These are phyloP conservation scores for Ceratina calcarata DNA, from an alignment of 1,140 invertebrate genomes.

Conservation along the genomic window DNA sequence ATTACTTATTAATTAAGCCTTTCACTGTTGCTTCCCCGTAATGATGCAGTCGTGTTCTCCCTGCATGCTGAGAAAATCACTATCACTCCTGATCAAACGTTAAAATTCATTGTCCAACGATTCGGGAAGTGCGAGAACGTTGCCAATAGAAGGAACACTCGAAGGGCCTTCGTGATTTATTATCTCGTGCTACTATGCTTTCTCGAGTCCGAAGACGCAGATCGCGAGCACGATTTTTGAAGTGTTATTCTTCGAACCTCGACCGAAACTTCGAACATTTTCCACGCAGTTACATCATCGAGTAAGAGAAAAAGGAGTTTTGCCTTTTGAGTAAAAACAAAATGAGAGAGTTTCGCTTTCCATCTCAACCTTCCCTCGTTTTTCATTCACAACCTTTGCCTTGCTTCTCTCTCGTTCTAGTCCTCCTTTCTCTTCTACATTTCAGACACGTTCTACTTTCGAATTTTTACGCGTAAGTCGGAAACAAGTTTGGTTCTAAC, in stretches of 20 bases:
- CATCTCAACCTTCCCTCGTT: background rate
- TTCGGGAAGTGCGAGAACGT: background rate
- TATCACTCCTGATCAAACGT: background rate
- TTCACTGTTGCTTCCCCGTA: background rate
- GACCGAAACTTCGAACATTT: background rate
- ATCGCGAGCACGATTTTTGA: slow-evolving; percentile 41
- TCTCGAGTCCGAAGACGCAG: slow-evolving; percentile 47
- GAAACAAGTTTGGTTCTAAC: background rate
- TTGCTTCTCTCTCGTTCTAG: background rate
- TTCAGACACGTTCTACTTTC: background rate
- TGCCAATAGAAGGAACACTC: background rate
- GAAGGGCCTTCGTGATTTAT: background rate
- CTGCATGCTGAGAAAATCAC: too few relatives aligned
- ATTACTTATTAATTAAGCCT: background rate
- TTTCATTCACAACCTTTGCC: background rate
- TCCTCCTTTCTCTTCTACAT: too few relatives aligned
- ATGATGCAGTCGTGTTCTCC: too few relatives aligned
- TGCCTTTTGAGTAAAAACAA: background rate
- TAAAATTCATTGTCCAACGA: background rate
- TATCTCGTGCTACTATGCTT: slow-evolving; percentile 27
- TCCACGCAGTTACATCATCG: background rate
- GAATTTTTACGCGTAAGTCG: background rate
- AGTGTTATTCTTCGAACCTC: slow-evolving; percentile 12
- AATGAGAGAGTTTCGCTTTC: background rate
- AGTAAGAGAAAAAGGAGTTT: background rate